Evolutionary conservation across 2,113 vertebrate species (phyloP), one percentile per base, ranked within the genome.

Genomic region (Elachura formosa): DNA sequence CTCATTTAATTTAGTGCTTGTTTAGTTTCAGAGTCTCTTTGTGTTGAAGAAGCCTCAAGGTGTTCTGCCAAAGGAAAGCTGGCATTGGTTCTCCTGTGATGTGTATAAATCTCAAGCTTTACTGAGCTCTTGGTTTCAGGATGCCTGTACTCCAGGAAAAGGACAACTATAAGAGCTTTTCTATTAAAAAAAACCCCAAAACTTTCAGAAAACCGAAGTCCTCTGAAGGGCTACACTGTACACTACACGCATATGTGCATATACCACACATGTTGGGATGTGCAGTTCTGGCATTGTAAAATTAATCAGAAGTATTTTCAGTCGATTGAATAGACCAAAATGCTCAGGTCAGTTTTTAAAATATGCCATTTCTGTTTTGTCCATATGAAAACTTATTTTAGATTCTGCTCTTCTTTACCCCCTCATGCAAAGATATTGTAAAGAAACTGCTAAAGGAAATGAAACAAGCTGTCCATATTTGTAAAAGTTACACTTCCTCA

Each of bases 401-500:
- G 20, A 29, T 84, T 86, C 24, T 80, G 16, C 17, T 43, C 1
- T 6, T 10, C 11, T 9, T 21, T 5, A 4, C 16, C 10, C 3
- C 2, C 9, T 11, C 21, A 78, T 28, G 51, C 71, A 72, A 84
- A 86, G 31, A 46, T 76, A 48, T 23, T 89, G 21, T 77, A 75
- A 90, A 91, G 69, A 85, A 87, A 68, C 28, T 55, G 11, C 59
- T 92, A 85, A 84, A 73, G 87, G 95, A 97, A 97, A 90, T 91
- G 94, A 97, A 97, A 94, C 79, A 94, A 85, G 49, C 64, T 79
- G 55, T 89, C 71, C 89, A 73, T 71, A 96, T 85, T 93, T 96
- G 84, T 93, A 89, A 90, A 96, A 96, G 80, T 93, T 94, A 46
- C 55, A 93, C 93, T 97, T 98, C 80, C 84, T 96, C 80, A 82